Evolutionary conservation across 2,797 vertebrate genomes (phyloP).

Genomic region (Erithacus rubecula): DNA sequence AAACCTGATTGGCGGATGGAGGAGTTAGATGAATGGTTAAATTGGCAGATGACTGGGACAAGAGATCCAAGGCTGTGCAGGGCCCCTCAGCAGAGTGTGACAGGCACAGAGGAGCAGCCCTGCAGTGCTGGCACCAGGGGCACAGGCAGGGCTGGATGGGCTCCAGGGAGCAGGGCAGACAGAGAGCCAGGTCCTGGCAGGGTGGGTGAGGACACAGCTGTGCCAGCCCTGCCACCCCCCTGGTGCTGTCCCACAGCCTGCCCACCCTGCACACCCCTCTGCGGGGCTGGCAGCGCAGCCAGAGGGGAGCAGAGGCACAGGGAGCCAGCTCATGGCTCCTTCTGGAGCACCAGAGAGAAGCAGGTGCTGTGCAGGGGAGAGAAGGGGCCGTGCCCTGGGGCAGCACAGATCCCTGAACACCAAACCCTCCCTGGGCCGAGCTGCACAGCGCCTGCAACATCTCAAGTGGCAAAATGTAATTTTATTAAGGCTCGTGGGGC

Average conservation of each 20-base stretch:
- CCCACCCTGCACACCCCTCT: not conserved
- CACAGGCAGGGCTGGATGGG: not conserved
- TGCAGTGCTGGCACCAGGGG: not conserved
- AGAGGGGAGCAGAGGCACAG: not conserved
- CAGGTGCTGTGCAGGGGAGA: not conserved
- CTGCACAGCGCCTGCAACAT: not conserved
- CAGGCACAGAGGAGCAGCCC: not conserved
- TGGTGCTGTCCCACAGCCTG: not conserved
- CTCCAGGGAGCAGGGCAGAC: not conserved
- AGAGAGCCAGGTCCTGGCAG: not conserved
- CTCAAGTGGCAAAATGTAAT: conserved; percentile 27
- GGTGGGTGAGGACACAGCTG: not conserved
- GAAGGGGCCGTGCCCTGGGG: not conserved
- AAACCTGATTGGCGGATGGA: conserved; percentile 43
- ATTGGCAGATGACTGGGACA: conserved; percentile 46
- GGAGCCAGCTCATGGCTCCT: not conserved
- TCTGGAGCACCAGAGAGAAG: not conserved
- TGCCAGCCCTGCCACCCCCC: not conserved
- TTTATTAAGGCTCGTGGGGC: conserved; percentile 13
- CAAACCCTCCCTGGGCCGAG: not conserved
- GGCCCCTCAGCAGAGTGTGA: conserved; percentile 35
- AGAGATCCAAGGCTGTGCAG: not conserved
- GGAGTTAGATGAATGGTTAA: conserved; percentile 51
- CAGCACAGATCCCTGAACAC: not conserved
- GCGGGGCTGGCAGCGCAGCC: not conserved